These are phyloP conservation scores for Lissonota sp. DNA, from an alignment of 2,888 invertebrate species.

Conservation along the genomic window DNA sequence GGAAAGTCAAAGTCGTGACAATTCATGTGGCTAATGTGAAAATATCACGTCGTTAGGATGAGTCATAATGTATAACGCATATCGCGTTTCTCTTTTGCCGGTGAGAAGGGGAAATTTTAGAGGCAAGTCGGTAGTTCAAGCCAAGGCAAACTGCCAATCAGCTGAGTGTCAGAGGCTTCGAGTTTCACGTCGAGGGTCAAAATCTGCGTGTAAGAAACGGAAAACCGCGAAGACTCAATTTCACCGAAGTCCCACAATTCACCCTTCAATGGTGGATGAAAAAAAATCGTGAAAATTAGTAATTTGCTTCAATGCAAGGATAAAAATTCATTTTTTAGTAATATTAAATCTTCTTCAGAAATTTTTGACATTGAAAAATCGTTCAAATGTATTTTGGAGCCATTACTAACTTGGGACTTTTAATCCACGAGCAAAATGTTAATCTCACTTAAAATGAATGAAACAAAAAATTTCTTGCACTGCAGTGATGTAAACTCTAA, in stretches of 20 bases:
- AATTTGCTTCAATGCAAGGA: not conserved
- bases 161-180: constrained; percentile 39
- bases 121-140: constrained; percentile 9
- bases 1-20: not conserved
- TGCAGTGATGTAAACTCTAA: too few species aligned
- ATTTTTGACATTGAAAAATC: too few species aligned
- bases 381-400: too few species aligned
- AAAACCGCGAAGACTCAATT: constrained; percentile 41
- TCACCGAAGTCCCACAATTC: constrained; percentile 21
- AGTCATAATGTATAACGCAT: constrained; percentile 24
- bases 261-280: not conserved
- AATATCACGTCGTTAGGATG: constrained; percentile 14
- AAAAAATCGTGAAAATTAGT: not conserved
- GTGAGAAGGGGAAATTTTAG: constrained; percentile 1
- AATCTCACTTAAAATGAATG: too few species aligned
- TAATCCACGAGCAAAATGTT: too few species aligned
- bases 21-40: not conserved
- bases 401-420: too few species aligned
- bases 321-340: too few species aligned
- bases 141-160: constrained; percentile 54
- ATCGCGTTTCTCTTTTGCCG: constrained; percentile 10
- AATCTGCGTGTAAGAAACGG: constrained; percentile 15
- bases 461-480: too few species aligned
- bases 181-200: constrained; percentile 51
- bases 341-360: too few species aligned